phyloP scores from a whole-genome alignment of 2,113 vertebrate species.

The Eclectus roratus region DNA sequence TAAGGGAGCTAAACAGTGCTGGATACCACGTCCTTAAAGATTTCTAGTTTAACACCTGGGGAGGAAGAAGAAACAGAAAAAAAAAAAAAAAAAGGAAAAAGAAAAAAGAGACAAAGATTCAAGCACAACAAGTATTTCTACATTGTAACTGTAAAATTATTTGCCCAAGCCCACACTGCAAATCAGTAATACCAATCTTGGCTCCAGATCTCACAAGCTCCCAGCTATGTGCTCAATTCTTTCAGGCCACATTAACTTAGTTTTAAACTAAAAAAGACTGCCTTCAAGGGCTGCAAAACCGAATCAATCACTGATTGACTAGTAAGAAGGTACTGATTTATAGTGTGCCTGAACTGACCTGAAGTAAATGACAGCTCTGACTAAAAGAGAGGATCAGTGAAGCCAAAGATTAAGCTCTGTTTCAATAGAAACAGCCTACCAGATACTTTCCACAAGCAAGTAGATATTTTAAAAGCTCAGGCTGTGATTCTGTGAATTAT shows the following conservation, averaged over 20 bases:
- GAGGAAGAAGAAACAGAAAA: neutral
- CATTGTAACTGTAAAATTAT: neutral
- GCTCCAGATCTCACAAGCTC: neutral
- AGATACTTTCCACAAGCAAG: neutral
- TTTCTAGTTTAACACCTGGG: neutral
- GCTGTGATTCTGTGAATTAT: neutral
- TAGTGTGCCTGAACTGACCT: slow-evolving; percentile 46
- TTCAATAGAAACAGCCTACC: neutral
- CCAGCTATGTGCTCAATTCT: neutral
- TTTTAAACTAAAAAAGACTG: slow-evolving; percentile 15
- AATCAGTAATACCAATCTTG: neutral
- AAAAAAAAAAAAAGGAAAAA: no score
- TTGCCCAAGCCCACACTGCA: neutral
- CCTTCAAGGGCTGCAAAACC: slow-evolving; percentile 35
- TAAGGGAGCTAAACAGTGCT: neutral
- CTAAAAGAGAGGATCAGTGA: slow-evolving; percentile 27
- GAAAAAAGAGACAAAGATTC: neutral
- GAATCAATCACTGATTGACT: slow-evolving; percentile 48
- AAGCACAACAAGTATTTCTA: neutral
- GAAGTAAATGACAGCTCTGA: slow-evolving; percentile 56
- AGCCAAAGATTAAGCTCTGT: slow-evolving; percentile 59
- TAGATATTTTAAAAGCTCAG: neutral
- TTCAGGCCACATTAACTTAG: neutral
- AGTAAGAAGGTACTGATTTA: slow-evolving; percentile 56
- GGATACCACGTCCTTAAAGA: neutral